phyloP scores from a whole-genome alignment of 1,140 invertebrate genomes.

The Ericerus pela region DNA sequence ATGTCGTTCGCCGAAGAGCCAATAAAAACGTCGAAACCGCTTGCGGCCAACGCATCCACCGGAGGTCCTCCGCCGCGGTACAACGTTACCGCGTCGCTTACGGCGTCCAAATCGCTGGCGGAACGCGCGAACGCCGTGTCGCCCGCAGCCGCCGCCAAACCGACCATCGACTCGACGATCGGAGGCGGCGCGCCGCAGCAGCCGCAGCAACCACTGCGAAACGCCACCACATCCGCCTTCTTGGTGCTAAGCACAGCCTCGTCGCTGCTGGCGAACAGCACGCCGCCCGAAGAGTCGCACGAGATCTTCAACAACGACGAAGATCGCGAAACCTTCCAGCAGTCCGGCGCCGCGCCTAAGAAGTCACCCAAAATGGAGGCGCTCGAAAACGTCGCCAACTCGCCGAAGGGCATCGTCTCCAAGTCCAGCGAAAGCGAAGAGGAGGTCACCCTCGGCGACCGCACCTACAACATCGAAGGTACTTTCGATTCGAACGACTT shows the following conservation, averaged over 20 bases:
- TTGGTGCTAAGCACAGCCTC: background rate
- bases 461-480: constrained; percentile 1
- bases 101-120: constrained; percentile 24
- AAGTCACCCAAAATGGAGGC: background rate
- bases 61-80: background rate
- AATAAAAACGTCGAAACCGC: background rate
- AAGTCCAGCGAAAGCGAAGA: constrained; percentile 8
- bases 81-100: constrained; percentile 33
- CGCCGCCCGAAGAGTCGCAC: background rate
- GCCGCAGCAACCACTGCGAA: constrained; percentile 9
- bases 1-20: constrained; percentile 14
- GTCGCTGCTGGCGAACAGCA: background rate
- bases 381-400: background rate
- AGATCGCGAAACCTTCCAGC: constrained; percentile 1
- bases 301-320: constrained; percentile 2
- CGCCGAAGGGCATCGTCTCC: background rate
- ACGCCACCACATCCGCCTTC: background rate
- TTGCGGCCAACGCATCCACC: constrained; percentile 2
- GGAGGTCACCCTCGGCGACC: background rate
- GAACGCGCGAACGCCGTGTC: constrained; percentile 19
- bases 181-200: constrained; percentile 1
- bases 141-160: background rate
- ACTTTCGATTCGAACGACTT: constrained; percentile 5
- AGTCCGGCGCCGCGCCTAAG: background rate
- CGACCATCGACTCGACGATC: constrained; percentile 17